phyloP scores from a whole-genome alignment of 2,888 invertebrate genomes.

The Julus scandinavius region DNA sequence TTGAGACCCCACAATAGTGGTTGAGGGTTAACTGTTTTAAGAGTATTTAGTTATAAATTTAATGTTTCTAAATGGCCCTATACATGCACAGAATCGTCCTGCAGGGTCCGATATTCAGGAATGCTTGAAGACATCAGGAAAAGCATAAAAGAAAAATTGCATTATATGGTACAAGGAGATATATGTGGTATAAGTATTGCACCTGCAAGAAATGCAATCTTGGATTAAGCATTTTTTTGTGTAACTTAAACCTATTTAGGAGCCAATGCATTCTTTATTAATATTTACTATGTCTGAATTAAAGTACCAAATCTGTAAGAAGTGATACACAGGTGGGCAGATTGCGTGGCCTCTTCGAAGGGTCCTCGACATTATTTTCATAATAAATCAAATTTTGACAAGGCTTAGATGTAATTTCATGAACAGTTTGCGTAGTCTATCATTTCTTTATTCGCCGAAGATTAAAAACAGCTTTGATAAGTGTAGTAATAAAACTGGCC shows the following conservation, averaged over 20 bases:
- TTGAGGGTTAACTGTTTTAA: too few relatives aligned
- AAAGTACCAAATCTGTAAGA: not conserved
- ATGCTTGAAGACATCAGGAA: not conserved
- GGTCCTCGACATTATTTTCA: conserved; percentile 2
- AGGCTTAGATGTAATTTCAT: not conserved
- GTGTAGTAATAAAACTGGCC: not conserved
- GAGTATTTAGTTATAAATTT: too few relatives aligned
- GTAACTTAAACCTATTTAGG: not conserved
- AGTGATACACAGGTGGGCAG: conserved; percentile 1
- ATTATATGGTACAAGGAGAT: conserved; percentile 8
- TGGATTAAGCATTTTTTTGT: not conserved
- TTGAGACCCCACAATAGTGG: too few relatives aligned
- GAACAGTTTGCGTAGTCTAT: not conserved
- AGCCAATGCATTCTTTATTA: conserved; percentile 18
- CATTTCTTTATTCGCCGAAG: not conserved
- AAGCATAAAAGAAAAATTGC: not conserved
- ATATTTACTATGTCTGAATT: not conserved
- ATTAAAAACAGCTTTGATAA: conserved; percentile 16
- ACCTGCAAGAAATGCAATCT: not conserved
- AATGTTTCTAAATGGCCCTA: too few relatives aligned
- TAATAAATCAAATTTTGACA: conserved; percentile 4
- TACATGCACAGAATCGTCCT: not conserved
- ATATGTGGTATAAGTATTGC: not conserved
- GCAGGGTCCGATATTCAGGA: not conserved
- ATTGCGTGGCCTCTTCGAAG: not conserved